Evolutionary conservation across 2,888 invertebrate genomes (phyloP).

Genomic region (Orthosia gracilis): DNA sequence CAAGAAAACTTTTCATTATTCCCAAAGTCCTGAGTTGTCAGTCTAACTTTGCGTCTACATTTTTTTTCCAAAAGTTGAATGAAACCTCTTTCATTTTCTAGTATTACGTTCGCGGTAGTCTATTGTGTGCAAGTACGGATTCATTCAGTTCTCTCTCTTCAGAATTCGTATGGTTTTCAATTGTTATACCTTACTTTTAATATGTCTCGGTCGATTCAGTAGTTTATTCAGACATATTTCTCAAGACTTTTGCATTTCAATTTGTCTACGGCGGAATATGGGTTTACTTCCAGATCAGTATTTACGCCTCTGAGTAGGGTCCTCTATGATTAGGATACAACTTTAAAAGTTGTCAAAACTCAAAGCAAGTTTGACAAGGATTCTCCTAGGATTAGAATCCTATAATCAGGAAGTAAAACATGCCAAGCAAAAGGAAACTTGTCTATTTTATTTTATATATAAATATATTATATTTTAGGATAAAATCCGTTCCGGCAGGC

Average conservation of each 20-base stretch:
- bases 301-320: slow-evolving; percentile 28
- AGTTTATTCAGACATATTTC: slow-evolving; percentile 40
- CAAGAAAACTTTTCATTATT: slow-evolving; percentile 44
- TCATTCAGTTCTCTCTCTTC: slow-evolving; percentile 61
- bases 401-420: slow-evolving; percentile 7
- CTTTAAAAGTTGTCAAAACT: slow-evolving; percentile 5
- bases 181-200: slow-evolving; percentile 50
- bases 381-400: background rate
- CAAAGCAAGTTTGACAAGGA: background rate
- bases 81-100: slow-evolving; percentile 59
- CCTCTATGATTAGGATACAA: slow-evolving; percentile 4
- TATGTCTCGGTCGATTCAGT: slow-evolving; percentile 55
- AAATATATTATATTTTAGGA: too few species aligned
- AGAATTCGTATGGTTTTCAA: slow-evolving; percentile 60
- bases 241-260: slow-evolving; percentile 21
- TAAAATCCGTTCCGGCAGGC: background rate
- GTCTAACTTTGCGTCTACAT: slow-evolving; percentile 46
- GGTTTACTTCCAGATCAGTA: background rate
- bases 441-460: too few species aligned
- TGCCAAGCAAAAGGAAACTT: background rate
- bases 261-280: slow-evolving; percentile 7
- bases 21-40: slow-evolving; percentile 42
- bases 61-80: slow-evolving; percentile 56
- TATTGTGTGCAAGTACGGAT: slow-evolving; percentile 67
- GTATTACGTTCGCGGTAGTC: slow-evolving; percentile 54